Percentiles rank a stretch among this genome's conserved stretches.
Evolutionary conservation across 2,888 invertebrate species (phyloP).

Genomic region (Malacosoma neustria): DNA sequence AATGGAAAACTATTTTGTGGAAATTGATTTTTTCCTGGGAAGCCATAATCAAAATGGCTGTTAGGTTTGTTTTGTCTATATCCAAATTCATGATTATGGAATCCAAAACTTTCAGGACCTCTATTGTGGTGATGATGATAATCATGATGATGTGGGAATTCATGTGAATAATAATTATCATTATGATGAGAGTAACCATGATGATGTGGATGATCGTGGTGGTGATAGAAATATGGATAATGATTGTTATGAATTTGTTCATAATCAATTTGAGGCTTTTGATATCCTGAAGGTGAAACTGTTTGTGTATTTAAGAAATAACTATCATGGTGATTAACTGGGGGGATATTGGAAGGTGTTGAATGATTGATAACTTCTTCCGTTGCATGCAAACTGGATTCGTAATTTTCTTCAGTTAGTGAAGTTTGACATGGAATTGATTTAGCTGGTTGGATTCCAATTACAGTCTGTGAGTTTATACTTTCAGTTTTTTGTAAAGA

Average conservation of each 20-base stretch:
- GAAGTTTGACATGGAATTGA: background rate
- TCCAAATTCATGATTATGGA: background rate
- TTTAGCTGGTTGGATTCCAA: background rate
- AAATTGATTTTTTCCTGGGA: background rate
- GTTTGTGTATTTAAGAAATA: background rate
- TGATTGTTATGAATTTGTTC: background rate
- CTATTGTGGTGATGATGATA: background rate
- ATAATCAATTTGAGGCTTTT: background rate
- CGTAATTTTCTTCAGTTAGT: background rate
- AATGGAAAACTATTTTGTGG: background rate
- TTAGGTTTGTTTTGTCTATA: constrained; percentile 7
- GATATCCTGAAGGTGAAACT: background rate
- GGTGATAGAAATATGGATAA: background rate
- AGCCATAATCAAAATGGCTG: background rate
- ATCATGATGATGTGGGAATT: background rate
- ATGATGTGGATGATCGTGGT: background rate
- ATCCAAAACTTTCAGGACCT: background rate
- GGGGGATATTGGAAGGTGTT: no score
- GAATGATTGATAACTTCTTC: background rate
- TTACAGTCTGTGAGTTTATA: background rate
- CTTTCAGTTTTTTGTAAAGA: background rate
- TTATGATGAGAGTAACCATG: background rate
- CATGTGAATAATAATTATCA: background rate
- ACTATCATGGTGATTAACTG: no score
- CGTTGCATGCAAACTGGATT: background rate